A percentile compares a stretch with the other conserved stretches of the same genome.
phyloP scores from a whole-genome alignment of 2,888 invertebrate genomes.

The Archips crataeganus region DNA sequence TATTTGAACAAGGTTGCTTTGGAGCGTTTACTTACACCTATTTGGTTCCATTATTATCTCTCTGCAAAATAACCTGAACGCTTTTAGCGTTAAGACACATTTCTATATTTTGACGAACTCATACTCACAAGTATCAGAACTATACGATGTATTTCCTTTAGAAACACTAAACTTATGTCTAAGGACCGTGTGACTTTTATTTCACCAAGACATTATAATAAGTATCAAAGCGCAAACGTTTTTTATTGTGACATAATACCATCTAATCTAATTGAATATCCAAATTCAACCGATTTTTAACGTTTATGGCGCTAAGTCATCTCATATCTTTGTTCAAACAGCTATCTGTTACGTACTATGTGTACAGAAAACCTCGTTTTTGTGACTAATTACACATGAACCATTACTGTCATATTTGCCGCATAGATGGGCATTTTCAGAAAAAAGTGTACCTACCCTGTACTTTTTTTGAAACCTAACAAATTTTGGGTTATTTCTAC shows the following conservation, averaged over 20 bases:
- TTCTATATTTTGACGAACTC: not conserved
- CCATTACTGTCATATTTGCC: not conserved
- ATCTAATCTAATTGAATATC: no score
- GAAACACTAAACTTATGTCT: not conserved
- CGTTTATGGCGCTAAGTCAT: not conserved
- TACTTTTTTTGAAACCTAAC: no score
- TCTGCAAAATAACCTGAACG: conserved; percentile 5
- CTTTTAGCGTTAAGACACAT: not conserved
- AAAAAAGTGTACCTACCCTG: no score
- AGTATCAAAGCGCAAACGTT: no score
- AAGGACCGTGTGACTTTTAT: no score
- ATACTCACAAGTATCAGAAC: not conserved
- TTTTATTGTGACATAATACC: no score
- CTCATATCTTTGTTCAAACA: not conserved
- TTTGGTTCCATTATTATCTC: conserved; percentile 34
- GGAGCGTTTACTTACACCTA: conserved; percentile 23
- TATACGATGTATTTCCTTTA: not conserved
- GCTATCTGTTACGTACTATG: not conserved
- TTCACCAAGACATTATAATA: no score
- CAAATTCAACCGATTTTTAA: no score
- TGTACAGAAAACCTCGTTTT: not conserved
- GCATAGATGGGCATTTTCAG: no score
- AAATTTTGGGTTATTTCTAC: no score
- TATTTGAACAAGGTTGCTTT: not conserved
- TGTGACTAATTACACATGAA: not conserved